These are phyloP conservation scores for Zhengitettix transpicula DNA, from an alignment of 2,888 invertebrate species.

Conservation along the genomic window DNA sequence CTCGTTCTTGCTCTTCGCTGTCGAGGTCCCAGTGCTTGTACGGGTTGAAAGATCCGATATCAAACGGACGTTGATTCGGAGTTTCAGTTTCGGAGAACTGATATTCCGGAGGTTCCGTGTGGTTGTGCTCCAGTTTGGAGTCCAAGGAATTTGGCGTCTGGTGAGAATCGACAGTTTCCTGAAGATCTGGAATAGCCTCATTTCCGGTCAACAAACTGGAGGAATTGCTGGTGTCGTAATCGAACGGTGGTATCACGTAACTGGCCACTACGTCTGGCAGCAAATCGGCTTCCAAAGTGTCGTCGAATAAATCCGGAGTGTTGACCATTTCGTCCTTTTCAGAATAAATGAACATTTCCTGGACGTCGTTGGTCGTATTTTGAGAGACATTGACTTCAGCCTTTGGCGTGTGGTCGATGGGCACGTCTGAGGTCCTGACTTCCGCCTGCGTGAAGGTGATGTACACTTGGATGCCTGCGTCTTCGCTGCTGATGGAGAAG, in stretches of 20 bases:
- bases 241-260: background rate
- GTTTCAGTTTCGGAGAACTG: background rate
- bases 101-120: background rate
- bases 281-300: too few species aligned
- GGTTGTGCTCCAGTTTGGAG: too few species aligned
- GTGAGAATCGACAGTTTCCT: background rate
- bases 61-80: background rate
- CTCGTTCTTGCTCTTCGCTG: slow-evolving; percentile 19
- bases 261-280: background rate
- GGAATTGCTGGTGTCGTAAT: background rate
- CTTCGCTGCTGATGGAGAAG: background rate
- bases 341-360: background rate
- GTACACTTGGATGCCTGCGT: background rate
- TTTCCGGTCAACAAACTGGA: background rate
- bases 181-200: background rate
- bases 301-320: too few species aligned
- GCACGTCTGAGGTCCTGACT: background rate
- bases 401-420: background rate
- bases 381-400: background rate
- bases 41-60: slow-evolving; percentile 9
- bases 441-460: background rate
- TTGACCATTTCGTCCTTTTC: background rate
- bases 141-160: background rate
- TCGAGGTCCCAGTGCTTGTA: slow-evolving; percentile 19
- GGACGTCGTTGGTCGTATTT: background rate